These are phyloP conservation scores for Lampris incognitus DNA, from an alignment of 2,113 vertebrate species.

Conservation along the genomic window DNA sequence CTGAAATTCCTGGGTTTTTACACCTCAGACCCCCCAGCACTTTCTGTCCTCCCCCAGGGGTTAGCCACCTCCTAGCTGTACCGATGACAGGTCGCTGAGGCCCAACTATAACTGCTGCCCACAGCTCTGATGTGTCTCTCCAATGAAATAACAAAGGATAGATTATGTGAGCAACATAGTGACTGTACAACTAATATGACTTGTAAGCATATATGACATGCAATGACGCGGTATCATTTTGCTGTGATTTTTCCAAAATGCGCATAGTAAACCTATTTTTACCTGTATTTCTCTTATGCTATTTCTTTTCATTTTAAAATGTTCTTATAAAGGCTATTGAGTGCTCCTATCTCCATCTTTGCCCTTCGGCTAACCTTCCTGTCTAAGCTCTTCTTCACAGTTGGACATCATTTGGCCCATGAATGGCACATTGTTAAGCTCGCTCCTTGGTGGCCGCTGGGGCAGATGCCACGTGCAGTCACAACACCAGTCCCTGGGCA, in stretches of 20 bases:
- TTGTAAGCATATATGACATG: constrained; percentile 17
- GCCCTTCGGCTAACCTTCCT: constrained; percentile 80
- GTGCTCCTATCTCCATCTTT: constrained; percentile 68
- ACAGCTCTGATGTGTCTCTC: constrained; percentile 63
- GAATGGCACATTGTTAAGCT: constrained; percentile 82
- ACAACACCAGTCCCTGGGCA: constrained; percentile 66
- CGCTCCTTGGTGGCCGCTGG: constrained; percentile 70
- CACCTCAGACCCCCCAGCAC: constrained; percentile 82
- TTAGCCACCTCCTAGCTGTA: constrained; percentile 78
- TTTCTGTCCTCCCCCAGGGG: constrained; percentile 72
- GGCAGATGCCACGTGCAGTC: constrained; percentile 79
- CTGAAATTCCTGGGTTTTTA: constrained; percentile 80
- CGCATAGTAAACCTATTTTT: neutral
- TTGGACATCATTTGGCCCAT: constrained; percentile 82
- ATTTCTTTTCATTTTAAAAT: neutral
- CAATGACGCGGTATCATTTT: constrained; percentile 7
- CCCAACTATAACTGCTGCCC: constrained; percentile 71
- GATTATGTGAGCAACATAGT: constrained; percentile 53
- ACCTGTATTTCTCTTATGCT: neutral
- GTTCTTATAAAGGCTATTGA: constrained; percentile 67
- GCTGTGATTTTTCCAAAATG: constrained; percentile 4
- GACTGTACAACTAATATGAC: constrained; percentile 20
- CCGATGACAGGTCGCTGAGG: constrained; percentile 77
- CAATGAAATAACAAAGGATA: constrained; percentile 63
- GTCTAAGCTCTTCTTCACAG: constrained; percentile 76